Evolutionary conservation across 1,140 invertebrate species (phyloP).

Genomic region (Telenomus remus): DNA sequence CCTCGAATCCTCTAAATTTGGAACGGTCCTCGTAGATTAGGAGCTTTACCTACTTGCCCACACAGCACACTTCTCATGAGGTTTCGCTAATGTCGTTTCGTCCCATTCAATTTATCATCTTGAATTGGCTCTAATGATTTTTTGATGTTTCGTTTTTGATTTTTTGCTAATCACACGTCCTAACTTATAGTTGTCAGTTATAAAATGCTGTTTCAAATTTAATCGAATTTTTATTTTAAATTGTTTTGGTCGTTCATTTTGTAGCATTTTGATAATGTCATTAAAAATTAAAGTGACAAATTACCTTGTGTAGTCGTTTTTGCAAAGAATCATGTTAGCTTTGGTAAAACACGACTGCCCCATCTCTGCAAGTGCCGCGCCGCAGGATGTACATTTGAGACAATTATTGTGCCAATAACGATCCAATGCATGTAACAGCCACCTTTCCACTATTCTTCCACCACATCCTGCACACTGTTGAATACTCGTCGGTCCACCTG

Average conservation of each 20-base stretch:
- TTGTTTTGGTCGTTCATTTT: background rate
- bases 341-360: conserved; percentile 93
- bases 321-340: conserved; percentile 94
- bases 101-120: background rate
- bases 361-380: conserved; percentile 89
- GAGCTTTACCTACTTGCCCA: conserved; percentile 44
- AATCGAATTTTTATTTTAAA: too few species aligned
- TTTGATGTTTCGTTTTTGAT: background rate
- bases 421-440: conserved; percentile 90
- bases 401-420: conserved; percentile 95
- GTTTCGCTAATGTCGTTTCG: background rate
- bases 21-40: conserved; percentile 70
- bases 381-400: conserved; percentile 93
- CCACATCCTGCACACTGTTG: conserved; percentile 77
- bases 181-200: too few species aligned
- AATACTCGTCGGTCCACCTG: conserved; percentile 68
- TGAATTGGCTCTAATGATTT: background rate
- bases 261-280: background rate
- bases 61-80: background rate
- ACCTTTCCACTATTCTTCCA: conserved; percentile 91
- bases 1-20: conserved; percentile 74
- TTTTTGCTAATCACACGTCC: too few species aligned
- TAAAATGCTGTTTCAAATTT: too few species aligned
- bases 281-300: conserved; percentile 40
- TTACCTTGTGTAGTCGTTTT: conserved; percentile 94